Conservation (phyloP, 1,140 invertebrate genomes). For the Nebria ingens region DNA sequence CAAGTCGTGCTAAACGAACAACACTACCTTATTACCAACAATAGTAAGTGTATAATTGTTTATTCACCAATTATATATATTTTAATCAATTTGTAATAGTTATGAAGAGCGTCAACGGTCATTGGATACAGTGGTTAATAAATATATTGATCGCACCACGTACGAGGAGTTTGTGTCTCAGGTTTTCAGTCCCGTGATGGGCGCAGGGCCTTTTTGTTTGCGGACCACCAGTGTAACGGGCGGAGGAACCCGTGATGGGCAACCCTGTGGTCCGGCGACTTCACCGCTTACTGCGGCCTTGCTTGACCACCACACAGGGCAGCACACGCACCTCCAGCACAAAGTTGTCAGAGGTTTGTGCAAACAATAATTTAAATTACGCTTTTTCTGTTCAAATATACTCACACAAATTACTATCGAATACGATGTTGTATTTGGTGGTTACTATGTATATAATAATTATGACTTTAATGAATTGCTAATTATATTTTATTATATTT, state of each 20-base stretch:
- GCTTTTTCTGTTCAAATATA: too few species aligned
- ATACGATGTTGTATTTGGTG: too few species aligned
- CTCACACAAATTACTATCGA: too few species aligned
- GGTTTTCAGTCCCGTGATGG: conserved; percentile 69
- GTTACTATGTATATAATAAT: too few species aligned
- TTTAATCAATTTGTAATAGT: conserved; percentile 37
- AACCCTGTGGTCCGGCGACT: conserved; percentile 24
- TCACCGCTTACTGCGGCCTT: conserved; percentile 40
- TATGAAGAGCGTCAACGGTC: conserved; percentile 84
- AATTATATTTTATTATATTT: neutral
- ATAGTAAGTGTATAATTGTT: conserved; percentile 71
- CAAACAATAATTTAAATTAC: conserved; percentile 22
- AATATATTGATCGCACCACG: conserved; percentile 79
- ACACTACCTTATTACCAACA: conserved; percentile 84
- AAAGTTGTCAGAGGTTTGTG: conserved; percentile 24
- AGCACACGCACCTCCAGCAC: conserved; percentile 19
- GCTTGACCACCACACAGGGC: conserved; percentile 34
- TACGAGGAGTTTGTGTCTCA: conserved; percentile 86
- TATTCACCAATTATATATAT: neutral
- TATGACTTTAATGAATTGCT: too few species aligned
- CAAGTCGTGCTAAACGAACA: conserved; percentile 80
- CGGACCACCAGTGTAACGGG: conserved; percentile 27
- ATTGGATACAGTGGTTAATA: conserved; percentile 76
- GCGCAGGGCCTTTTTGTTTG: conserved; percentile 37
- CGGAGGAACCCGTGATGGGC: conserved; percentile 17